A percentile compares a stretch with the other conserved stretches of the same genome.
Conservation (phyloP, 2,888 invertebrate species). For the Coecobrya sp. region DNA sequence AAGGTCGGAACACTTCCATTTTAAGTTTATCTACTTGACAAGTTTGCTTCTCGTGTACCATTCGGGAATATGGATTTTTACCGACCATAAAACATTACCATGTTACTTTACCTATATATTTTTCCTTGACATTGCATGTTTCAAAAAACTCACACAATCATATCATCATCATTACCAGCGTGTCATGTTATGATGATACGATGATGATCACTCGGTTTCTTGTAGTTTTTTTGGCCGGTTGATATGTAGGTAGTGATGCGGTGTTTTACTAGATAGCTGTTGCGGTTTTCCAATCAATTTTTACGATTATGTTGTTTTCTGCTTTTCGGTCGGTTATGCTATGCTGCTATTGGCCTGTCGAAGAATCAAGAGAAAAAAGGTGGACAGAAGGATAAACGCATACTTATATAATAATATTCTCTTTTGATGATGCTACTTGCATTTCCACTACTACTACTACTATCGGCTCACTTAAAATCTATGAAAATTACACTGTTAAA, state of each 20-base stretch:
- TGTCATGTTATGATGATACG: constrained; percentile 31
- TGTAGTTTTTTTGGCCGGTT: constrained; percentile 10
- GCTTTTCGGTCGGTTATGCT: background rate
- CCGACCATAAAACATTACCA: background rate
- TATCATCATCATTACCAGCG: constrained; percentile 22
- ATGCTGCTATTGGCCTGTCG: background rate
- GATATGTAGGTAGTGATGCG: background rate
- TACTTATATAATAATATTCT: background rate
- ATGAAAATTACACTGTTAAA: constrained; percentile 43
- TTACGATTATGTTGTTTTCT: constrained; percentile 74
- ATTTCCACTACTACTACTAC: background rate
- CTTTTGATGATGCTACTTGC: background rate
- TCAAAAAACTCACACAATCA: constrained; percentile 42
- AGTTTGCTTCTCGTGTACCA: background rate
- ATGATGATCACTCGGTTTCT: constrained; percentile 19
- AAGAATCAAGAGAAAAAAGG: constrained; percentile 16
- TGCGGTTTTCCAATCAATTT: constrained; percentile 77
- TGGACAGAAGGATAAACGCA: constrained; percentile 4
- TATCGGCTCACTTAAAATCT: background rate
- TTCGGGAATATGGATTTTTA: background rate
- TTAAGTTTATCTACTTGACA: background rate
- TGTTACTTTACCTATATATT: too few relatives aligned
- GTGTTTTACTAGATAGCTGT: constrained; percentile 72
- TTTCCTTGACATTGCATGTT: constrained; percentile 35
- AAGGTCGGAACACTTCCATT: background rate